Conservation (phyloP, 2,797 vertebrate genomes). For the Cirrhinus mrigala region DNA sequence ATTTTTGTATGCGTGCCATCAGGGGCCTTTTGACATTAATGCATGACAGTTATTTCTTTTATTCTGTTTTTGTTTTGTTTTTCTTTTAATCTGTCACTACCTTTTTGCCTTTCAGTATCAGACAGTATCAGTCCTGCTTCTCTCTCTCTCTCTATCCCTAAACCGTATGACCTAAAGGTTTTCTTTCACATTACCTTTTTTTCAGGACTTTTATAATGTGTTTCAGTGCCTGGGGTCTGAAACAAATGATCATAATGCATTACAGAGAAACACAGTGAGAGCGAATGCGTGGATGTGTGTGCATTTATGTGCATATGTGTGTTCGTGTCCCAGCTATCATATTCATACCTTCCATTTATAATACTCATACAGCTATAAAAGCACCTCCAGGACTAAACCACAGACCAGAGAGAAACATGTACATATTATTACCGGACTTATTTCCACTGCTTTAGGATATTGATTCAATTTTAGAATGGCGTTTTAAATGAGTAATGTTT, state of each 20-base stretch:
- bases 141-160: background rate
- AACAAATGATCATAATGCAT: slow-evolving; percentile 57
- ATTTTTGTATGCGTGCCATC: background rate
- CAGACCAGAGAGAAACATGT: slow-evolving; percentile 28
- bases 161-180: slow-evolving; percentile 34
- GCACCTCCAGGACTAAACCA: slow-evolving; percentile 25
- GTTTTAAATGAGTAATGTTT: slow-evolving; percentile 13
- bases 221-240: slow-evolving; percentile 51
- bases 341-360: slow-evolving; percentile 36
- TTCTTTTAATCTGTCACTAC: slow-evolving; percentile 60
- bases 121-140: too few relatives aligned
- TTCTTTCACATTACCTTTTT: slow-evolving; percentile 41
- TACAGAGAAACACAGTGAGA: slow-evolving; percentile 30
- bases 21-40: background rate
- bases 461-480: slow-evolving; percentile 22
- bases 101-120: slow-evolving; percentile 16
- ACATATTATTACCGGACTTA: slow-evolving; percentile 20
- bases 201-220: slow-evolving; percentile 49
- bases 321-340: background rate
- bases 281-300: slow-evolving; percentile 10
- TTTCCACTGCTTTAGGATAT: slow-evolving; percentile 23
- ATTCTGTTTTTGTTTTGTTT: slow-evolving; percentile 61
- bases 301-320: slow-evolving; percentile 34
- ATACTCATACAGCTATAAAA: slow-evolving; percentile 21
- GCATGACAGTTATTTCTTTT: background rate